Percentiles rank a stretch among this genome's conserved stretches.
phyloP scores from a whole-genome alignment of 2,797 vertebrate species.

The Poecilia picta region DNA sequence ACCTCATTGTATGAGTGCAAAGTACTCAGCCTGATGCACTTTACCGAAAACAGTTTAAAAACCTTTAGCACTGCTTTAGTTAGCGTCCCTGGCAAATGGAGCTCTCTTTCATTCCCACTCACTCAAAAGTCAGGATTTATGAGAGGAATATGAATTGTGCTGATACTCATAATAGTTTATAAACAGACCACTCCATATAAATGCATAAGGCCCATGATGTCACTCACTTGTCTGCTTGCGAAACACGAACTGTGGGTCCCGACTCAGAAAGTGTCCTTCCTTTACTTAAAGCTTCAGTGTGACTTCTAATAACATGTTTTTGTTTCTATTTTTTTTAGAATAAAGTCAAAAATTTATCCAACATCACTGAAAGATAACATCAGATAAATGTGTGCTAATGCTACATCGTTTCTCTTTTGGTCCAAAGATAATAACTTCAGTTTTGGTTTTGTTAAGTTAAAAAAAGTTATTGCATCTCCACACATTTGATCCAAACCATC shows the following conservation, averaged over 20 bases:
- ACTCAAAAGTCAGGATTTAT: background rate
- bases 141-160: background rate
- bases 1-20: conserved; percentile 59
- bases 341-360: too few species aligned
- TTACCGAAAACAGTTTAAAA: conserved; percentile 23
- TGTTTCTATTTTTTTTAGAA: too few species aligned
- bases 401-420: too few species aligned
- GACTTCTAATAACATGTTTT: too few species aligned
- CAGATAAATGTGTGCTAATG: too few species aligned
- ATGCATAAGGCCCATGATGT: background rate
- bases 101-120: background rate
- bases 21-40: conserved; percentile 36
- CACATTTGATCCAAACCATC: too few species aligned
- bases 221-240: background rate
- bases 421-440: too few species aligned
- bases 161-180: background rate
- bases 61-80: conserved; percentile 18
- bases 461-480: too few species aligned
- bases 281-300: background rate
- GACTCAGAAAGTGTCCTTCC: background rate
- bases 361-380: too few species aligned
- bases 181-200: background rate
- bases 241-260: background rate
- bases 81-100: background rate
- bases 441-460: too few species aligned